phyloP scores from a whole-genome alignment of 2,888 invertebrate species.

The Arctia plantaginis region DNA sequence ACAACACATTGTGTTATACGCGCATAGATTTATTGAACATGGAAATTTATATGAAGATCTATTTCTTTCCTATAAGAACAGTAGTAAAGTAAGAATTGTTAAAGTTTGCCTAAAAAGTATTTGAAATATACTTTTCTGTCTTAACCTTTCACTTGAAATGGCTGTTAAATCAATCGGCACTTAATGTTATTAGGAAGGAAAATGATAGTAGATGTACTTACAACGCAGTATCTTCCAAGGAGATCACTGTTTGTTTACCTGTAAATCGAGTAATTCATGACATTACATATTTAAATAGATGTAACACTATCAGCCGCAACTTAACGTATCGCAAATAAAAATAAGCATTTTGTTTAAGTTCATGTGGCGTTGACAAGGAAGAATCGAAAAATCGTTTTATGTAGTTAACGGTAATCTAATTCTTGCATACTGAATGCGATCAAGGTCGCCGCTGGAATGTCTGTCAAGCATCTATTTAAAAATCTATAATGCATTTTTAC shows the following conservation, averaged over 20 bases:
- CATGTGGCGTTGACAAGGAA: background rate
- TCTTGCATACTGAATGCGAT: background rate
- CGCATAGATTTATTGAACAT: background rate
- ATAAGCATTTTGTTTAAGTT: background rate
- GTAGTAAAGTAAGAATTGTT: too few species aligned
- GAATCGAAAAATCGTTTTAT: background rate
- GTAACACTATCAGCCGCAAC: background rate
- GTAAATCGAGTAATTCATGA: too few species aligned
- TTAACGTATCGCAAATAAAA: background rate
- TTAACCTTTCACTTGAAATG: too few species aligned
- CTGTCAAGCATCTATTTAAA: background rate
- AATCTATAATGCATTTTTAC: background rate
- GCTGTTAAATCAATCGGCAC: too few species aligned
- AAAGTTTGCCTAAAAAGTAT: too few species aligned
- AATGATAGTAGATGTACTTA: too few species aligned
- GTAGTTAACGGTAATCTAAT: background rate
- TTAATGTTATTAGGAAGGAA: too few species aligned
- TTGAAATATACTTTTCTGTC: too few species aligned
- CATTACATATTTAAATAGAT: background rate
- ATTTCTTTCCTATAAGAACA: background rate
- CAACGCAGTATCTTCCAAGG: too few species aligned
- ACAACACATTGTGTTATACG: constrained; percentile 18
- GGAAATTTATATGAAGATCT: background rate
- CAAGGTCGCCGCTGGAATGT: background rate
- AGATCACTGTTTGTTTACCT: too few species aligned